These are phyloP conservation scores for Aptenodytes forsteri DNA, from an alignment of 2,113 vertebrate species.

Conservation along the genomic window DNA sequence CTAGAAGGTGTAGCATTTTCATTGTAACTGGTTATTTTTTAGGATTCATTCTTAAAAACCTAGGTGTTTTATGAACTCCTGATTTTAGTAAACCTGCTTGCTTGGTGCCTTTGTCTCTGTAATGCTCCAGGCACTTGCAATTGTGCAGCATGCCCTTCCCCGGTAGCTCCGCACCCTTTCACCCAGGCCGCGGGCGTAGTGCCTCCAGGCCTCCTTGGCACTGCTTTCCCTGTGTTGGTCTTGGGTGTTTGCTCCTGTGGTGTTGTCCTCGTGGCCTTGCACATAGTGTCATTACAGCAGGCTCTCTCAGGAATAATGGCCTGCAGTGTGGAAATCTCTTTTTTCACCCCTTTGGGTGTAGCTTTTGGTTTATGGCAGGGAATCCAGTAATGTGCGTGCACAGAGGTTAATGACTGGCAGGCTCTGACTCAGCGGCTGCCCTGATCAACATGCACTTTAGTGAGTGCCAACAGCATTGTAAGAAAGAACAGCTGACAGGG, in stretches of 20 bases:
- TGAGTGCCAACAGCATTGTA: not conserved
- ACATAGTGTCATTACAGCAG: not conserved
- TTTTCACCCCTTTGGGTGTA: not conserved
- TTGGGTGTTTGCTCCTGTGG: fast-evolving
- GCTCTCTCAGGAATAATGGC: not conserved
- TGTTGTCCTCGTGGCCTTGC: not conserved
- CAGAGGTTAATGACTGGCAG: not conserved
- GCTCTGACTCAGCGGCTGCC: not conserved
- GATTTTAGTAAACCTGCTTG: not conserved
- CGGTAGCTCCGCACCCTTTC: not conserved
- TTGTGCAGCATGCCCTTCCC: not conserved
- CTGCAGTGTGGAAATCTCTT: not conserved
- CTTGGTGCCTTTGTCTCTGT: not conserved
- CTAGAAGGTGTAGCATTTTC: not conserved
- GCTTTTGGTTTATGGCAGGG: not conserved
- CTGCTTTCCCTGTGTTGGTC: too few relatives aligned
- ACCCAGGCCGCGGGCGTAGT: fast-evolving
- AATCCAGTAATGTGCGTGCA: not conserved
- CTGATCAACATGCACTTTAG: not conserved
- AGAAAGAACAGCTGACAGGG: not conserved
- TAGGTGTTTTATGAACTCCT: not conserved
- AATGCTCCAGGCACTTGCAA: not conserved
- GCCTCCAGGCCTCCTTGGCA: not conserved
- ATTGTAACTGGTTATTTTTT: not conserved
- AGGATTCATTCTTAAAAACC: not conserved